Percentiles rank a stretch among this genome's conserved stretches.
Conservation (phyloP, 2,888 invertebrate species). For the Tenthredo amoena region DNA sequence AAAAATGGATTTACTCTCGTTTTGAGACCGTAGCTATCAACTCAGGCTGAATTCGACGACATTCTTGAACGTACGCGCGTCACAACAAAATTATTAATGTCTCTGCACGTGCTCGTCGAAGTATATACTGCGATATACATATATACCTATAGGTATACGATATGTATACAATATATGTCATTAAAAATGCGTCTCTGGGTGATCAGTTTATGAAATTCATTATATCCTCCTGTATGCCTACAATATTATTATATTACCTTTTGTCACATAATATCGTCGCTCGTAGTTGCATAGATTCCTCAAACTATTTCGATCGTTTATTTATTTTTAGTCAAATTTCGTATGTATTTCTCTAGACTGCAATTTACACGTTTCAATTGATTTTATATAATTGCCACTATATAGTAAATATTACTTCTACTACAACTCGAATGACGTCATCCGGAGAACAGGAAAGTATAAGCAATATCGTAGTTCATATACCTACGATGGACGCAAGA, state of each 20-base stretch:
- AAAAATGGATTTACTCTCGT: constrained; percentile 41
- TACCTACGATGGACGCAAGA: not conserved
- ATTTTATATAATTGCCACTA: not conserved
- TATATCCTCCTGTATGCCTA: not conserved
- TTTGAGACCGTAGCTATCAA: constrained; percentile 30
- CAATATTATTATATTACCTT: not conserved
- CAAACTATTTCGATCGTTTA: not conserved
- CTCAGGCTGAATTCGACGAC: constrained; percentile 36
- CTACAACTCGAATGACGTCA: constrained; percentile 33
- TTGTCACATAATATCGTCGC: not conserved
- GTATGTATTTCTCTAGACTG: not conserved
- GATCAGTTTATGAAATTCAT: constrained; percentile 20
- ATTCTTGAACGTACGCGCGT: constrained; percentile 49
- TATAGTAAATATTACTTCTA: not conserved
- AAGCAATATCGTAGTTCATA: not conserved
- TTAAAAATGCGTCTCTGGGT: not conserved
- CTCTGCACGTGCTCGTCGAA: constrained; percentile 39
- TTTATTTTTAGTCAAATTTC: not conserved
- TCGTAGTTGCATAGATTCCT: not conserved
- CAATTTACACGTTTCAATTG: not conserved
- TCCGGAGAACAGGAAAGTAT: constrained; percentile 22
- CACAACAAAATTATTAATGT: constrained; percentile 50
- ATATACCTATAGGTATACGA: not conserved
- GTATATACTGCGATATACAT: constrained; percentile 2
- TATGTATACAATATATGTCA: constrained; percentile 15